Base-by-base conservation (phyloP, 1,140 invertebrate genomes). In the Diorhabda carinulata region DNA sequence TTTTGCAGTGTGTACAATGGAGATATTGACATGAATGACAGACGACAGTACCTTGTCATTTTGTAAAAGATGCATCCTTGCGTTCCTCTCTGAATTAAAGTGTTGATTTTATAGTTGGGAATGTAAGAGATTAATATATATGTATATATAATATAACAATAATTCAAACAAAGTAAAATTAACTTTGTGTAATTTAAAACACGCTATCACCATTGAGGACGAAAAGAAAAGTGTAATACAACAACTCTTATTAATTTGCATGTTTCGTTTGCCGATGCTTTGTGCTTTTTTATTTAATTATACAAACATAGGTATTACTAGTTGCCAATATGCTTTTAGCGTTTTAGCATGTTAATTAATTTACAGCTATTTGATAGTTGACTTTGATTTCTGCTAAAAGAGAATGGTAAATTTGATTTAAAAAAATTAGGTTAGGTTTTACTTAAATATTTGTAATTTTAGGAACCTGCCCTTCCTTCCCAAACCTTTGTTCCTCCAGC, bases 401-500 rank as follows among this genome's bases (percentile, higher is more conserved):
- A 52, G n/a, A 8, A 52, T 52, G 47, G 47, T 52, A 52, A 52
- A 25, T 25, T 52, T 52, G 4, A 52, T 8, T 8, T 2, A 52
- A 6, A 4, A 52, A 52, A 6, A 8, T 52, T 52, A 52, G 47
- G 47, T 52, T 52, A 52, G 6, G 47, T 52, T 52, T 8, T n/a
- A n/a, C 47, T n/a, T 25, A 25, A 25, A 25, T 25, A 0, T 10
- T 59, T 47, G 10, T 10, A 43, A n/a, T 68, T 67, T 62, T 44
- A 68, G 67, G 67, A 68, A 25, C 61, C 67, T 4, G 64, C 67
- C 47, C 61, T 77, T 40, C 75, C 75, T 6, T 72, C 77, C 42
- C 77, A 74, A 57, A 71, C 70, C 5, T 78, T 77, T 58, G 75
- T 73, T 1, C 67, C 74, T 40, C 73, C 77, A 6, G 76, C 75